Conservation (phyloP, 2,797 vertebrate genomes). For the Dromococcyx pavoninus region DNA sequence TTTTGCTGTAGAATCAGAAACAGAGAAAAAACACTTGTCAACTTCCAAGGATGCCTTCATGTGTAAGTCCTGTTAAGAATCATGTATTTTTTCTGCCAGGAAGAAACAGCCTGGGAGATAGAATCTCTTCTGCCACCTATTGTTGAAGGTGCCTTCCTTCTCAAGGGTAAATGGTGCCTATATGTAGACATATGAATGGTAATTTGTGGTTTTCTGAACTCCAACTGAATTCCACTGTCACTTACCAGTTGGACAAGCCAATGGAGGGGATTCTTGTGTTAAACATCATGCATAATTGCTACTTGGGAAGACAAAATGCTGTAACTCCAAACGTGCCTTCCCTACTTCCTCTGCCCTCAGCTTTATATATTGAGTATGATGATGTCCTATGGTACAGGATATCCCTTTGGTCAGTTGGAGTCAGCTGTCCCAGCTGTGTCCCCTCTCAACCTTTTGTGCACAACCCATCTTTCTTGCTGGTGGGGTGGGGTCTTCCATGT, state of each 20-base stretch:
- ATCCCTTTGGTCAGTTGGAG: too few relatives aligned
- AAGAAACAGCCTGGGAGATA: neutral
- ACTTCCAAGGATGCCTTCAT: neutral
- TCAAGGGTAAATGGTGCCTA: neutral
- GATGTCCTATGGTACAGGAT: too few relatives aligned
- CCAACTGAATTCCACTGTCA: rapidly evolving
- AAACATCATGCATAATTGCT: too few relatives aligned
- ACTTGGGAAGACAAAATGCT: too few relatives aligned
- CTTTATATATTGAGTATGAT: too few relatives aligned
- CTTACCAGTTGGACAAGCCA: neutral
- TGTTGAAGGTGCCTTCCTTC: neutral
- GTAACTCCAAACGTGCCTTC: too few relatives aligned
- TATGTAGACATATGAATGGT: neutral
- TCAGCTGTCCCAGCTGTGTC: too few relatives aligned
- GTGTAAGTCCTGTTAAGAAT: neutral
- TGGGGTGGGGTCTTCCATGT: too few relatives aligned
- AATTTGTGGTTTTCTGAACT: neutral
- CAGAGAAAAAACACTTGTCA: neutral
- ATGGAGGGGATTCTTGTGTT: neutral
- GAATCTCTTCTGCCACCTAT: neutral
- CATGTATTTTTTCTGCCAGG: neutral
- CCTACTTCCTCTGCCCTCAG: too few relatives aligned
- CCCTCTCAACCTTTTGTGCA: too few relatives aligned
- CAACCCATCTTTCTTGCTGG: too few relatives aligned
- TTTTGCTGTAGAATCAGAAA: neutral